phyloP scores from a whole-genome alignment of 2,888 invertebrate species.

The Proisotoma minuta region DNA sequence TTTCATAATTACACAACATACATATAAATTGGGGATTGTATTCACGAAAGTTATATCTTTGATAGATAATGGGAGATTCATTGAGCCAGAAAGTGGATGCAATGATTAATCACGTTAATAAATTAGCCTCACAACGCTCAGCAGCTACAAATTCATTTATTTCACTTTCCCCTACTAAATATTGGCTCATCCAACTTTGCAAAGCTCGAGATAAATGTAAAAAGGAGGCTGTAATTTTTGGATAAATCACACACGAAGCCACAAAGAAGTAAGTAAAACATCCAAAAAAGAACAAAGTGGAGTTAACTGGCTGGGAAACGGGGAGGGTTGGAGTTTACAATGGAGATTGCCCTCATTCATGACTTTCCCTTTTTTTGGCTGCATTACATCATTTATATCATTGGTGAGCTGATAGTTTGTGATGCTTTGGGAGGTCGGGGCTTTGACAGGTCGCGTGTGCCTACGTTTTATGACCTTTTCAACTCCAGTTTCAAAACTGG shows the following conservation, averaged over 20 bases:
- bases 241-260: neutral
- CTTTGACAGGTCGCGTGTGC: conserved; percentile 47
- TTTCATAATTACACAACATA: too few species aligned
- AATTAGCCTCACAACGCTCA: too few species aligned
- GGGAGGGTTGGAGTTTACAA: neutral
- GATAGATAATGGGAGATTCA: conserved; percentile 8
- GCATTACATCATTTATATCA: conserved; percentile 8
- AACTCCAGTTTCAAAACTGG: conserved; percentile 42
- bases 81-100: neutral
- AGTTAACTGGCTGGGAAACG: neutral
- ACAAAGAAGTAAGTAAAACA: neutral
- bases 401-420: conserved; percentile 36
- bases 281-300: neutral
- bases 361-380: conserved; percentile 5
- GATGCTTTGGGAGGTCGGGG: conserved; percentile 44
- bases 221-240: neutral
- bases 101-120: conserved; percentile 12
- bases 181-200: neutral
- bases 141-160: too few species aligned
- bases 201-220: neutral
- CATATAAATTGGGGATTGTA: too few species aligned
- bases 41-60: too few species aligned
- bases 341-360: neutral
- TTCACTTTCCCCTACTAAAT: too few species aligned
- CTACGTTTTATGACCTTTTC: conserved; percentile 45